Evolutionary conservation across 1,140 invertebrate species (phyloP).

Genomic region (Pentalonia nigronervosa): DNA sequence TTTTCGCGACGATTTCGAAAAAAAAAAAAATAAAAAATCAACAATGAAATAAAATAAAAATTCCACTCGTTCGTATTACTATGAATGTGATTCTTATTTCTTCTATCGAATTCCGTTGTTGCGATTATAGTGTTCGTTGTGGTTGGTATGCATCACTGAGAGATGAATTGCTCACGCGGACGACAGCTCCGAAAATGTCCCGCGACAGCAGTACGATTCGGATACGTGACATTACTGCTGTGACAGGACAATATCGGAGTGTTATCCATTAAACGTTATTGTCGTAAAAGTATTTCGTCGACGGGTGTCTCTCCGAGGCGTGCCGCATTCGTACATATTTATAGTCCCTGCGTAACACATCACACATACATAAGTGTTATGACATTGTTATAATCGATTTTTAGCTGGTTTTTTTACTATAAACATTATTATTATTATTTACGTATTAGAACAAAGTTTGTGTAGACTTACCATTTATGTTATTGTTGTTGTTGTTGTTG

Average conservation of each 20-base stretch:
- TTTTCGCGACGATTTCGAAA: not conserved
- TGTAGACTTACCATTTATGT: slow-evolving; percentile 25
- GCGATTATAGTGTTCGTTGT: not conserved
- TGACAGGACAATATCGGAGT: slow-evolving; percentile 92
- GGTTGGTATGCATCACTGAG: not conserved
- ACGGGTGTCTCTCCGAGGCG: not conserved
- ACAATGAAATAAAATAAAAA: not conserved
- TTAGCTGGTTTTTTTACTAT: not conserved
- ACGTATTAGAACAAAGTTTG: slow-evolving; percentile 20
- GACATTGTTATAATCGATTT: not conserved
- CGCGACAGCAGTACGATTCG: slow-evolving; percentile 81
- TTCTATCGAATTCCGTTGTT: not conserved
- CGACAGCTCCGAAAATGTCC: slow-evolving; percentile 77
- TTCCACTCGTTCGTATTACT: not conserved
- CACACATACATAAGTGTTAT: not conserved
- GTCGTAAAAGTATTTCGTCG: not conserved
- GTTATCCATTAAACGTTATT: slow-evolving; percentile 59
- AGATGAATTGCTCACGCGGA: not conserved
- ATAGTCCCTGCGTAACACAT: not conserved
- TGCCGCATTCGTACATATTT: not conserved
- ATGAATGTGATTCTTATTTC: not conserved
- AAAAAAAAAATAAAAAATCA: not conserved
- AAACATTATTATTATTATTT: not conserved
- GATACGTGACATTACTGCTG: slow-evolving; percentile 79
- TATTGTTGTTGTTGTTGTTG: slow-evolving; percentile 7